Evolutionary conservation across 2,888 invertebrate species (phyloP), one percentile per base, ranked within the genome.

Genomic region (Electrophaes corylata): DNA sequence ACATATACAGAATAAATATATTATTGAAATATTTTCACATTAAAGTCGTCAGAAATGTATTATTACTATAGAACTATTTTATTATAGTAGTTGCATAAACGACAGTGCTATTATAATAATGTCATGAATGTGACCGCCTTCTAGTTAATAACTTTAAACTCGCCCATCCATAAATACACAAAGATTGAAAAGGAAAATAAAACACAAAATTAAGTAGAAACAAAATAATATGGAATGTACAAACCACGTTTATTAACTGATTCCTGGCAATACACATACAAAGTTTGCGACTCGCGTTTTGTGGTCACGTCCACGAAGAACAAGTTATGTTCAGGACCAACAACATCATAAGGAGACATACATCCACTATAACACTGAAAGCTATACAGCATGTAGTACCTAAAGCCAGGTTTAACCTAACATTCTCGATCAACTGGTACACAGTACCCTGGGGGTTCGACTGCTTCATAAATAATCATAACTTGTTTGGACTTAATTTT

Each of bases 181-280:
- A 78, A 82, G 76, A 78, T 74, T 70, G 78, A 78, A 76, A 73
- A 91, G 88, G 88, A 88, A 91, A 90, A 89, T 90, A 91, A 91
- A 90, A 91, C 84, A 83, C 81, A 86, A 84, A 66, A 83, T 84
- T 77, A 91, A 92, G 88, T 90, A 91, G 92, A 93, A 93, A 93
- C 92, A 92, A 94, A 94, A 92, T 93, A 94, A 93, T 93, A 94
- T 95, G 95, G 95, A 95, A 95, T 95, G 95, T 95, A 95, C 94
- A 95, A 95, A 94, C 95, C 93, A 93, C 94, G 93, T 93, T 93
- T 93, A 90, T 93, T 93, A 89, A 92, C 93, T 92, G 93, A 93
- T 93, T 93, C 93, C 93, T 93, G 93, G 91, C 91, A 90, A 88
- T 90, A 92, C 90, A 92, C 90, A 91, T 90, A 92, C 90, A 91